Base-by-base conservation (phyloP, 92 coral and sea anemone genomes). In the Bergia sp. region DNA sequence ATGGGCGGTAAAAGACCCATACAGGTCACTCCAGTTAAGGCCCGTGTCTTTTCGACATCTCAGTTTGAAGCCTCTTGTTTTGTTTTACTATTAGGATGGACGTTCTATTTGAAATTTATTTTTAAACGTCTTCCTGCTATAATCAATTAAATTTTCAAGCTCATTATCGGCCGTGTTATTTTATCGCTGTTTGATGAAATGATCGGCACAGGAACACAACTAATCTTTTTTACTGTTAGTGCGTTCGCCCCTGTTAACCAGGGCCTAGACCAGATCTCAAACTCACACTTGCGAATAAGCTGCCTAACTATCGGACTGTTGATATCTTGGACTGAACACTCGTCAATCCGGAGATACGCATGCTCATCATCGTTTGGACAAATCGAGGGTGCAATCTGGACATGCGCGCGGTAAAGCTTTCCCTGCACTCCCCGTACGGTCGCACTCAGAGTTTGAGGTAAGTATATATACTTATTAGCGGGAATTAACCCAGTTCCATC, bases 321-420 rank as follows among this genome's bases (percentile, higher is more conserved):
- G 12, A 84, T 84, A 21, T 84, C 87, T 39, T 84, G 87, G 40
- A 84, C 65, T 1, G 87, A 84, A 13, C 87, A 84, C 74, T 84
- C 87, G n/a, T 84, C 79, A 11, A 84, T 20, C 13, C 79, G 75
- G 16, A 84, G 44, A 15, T 71, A 84, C 45, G 79, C 79, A 8
- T 84, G 87, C 40, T 84, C 87, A 3, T 84, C 45, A 20, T 84
- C 87, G n/a, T 84, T 84, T 45, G 87, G 87, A 47, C 87, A 84
- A 13, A 84, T 84, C 1, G 87, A 84, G 69, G 87, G 87, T n/a
- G 87, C 87, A 6, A 84, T 84, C 65, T 84, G 87, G 65, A 84
- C 87, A 21, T 45, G 78, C 18, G 42, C 67, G 18, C 79, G 87
- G 43, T 67, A 84, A 5, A 84, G 79, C 44, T 36, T 84, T 36